Base-by-base conservation (phyloP, 35 echinoderm and acorn worm genomes). In the Hemicentrotus pulcherrimus region DNA sequence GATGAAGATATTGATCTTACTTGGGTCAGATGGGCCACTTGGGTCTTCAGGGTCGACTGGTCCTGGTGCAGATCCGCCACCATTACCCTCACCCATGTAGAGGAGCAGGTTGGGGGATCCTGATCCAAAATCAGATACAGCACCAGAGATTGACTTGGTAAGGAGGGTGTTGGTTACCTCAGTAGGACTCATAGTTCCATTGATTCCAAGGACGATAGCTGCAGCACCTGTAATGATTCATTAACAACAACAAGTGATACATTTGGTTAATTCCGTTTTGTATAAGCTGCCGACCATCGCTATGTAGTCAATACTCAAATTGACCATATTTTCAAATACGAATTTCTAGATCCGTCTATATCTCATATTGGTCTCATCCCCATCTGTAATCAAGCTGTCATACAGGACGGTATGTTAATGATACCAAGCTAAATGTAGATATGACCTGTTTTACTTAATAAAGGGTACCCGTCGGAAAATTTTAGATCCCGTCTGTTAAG, bases 41-140 rank as follows among this genome's bases (percentile, higher is more conserved):
- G 94, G 94, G 13, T 85, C 46, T 3, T 10, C 19, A 19, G 58
- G 52, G 28, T 45, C 61, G 13, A 16, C 32, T 48, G 92, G 59
- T 14, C 18, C 47, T 31, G 71, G 61, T 12, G 86, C 22, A 31
- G 5, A 13, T 45, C 94, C 94, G 46, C 35, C 59, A 0, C 94
- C 94, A 46, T 70, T 94, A 59, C 60, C 88, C 50, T 95, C 91
- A 7, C 95, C 95, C 28, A 96, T 94, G 91, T 96, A 96, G 46
- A 96, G 95, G 15, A 96, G 59, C 33, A 94, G 91, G 91, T 96
- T 96, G 41, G 95, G 95, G 55, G 95, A 96, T 32, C 95, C 61
- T 2, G 8, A 11, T 9, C 95, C 95, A 86, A 65, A 4, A 92
- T 96, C 91, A 22, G 95, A 94, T 22, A 96, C 92, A 1, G 70